Percentiles rank a stretch among this genome's conserved stretches.
phyloP scores from a whole-genome alignment of 2,113 vertebrate genomes.

The Leiothrix lutea region DNA sequence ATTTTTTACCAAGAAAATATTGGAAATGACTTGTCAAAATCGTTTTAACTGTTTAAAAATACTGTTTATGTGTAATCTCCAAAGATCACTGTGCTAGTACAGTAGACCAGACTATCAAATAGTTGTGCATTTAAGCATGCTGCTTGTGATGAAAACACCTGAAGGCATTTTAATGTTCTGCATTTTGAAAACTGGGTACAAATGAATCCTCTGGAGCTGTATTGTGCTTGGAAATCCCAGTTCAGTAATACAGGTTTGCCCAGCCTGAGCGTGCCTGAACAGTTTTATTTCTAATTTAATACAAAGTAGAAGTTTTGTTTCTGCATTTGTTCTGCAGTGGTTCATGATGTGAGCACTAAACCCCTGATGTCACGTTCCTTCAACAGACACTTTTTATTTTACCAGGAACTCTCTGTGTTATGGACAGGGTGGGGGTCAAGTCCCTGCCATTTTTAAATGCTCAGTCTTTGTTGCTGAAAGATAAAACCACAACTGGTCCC shows the following conservation, averaged over 20 bases:
- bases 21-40: not conserved
- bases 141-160: slow-evolving; percentile 7
- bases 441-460: not conserved
- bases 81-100: not conserved
- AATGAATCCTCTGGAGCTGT: not conserved
- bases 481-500: not conserved
- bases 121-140: not conserved
- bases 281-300: not conserved
- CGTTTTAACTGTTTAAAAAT: not conserved
- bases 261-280: not conserved
- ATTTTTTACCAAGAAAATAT: not conserved
- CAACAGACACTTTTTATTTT: not conserved
- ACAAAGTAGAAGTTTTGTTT: not conserved
- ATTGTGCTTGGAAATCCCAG: not conserved
- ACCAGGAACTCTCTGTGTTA: not conserved
- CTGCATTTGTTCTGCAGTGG: not conserved
- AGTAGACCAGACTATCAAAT: not conserved
- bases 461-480: not conserved
- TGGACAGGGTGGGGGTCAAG: not conserved
- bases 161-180: slow-evolving; percentile 20
- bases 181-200: not conserved
- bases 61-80: not conserved
- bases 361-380: not conserved
- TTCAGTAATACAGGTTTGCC: not conserved
- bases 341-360: not conserved